Evolutionary conservation across 2,797 vertebrate species (phyloP).

Genomic region (Helostoma temminkii): DNA sequence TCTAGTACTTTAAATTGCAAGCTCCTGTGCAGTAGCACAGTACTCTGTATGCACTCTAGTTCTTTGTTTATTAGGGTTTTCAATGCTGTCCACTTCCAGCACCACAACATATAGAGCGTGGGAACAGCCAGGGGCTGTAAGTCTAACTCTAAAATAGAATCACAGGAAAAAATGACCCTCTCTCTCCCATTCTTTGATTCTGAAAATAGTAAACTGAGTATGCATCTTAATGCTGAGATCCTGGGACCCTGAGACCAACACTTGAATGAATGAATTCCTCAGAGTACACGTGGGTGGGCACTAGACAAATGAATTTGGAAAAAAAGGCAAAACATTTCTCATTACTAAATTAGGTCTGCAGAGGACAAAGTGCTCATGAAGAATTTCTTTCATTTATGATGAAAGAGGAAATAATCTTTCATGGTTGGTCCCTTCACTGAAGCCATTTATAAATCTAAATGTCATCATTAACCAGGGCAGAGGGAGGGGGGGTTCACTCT

Average conservation of each 20-base stretch:
- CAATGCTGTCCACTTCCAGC: constrained; percentile 44
- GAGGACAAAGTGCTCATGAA: constrained; percentile 82
- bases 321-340: constrained; percentile 81
- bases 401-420: constrained; percentile 85
- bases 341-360: constrained; percentile 87
- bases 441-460: constrained; percentile 84
- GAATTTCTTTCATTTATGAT: constrained; percentile 82
- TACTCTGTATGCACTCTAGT: constrained; percentile 37
- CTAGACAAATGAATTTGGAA: constrained; percentile 74
- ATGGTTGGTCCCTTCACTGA: constrained; percentile 78
- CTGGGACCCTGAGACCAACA: constrained; percentile 73
- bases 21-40: constrained; percentile 3
- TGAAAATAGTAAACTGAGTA: constrained; percentile 80
- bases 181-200: constrained; percentile 80
- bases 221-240: constrained; percentile 69
- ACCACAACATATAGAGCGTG: constrained; percentile 74
- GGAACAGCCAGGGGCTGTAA: constrained; percentile 72
- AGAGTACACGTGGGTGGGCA: constrained; percentile 67
- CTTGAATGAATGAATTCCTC: constrained; percentile 84
- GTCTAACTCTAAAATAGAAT: constrained; percentile 79
- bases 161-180: constrained; percentile 53
- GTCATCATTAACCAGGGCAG: constrained; percentile 74
- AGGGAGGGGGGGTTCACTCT: constrained; percentile 52
- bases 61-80: constrained; percentile 65
- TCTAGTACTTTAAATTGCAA: constrained; percentile 3